Percentiles rank a stretch among this genome's conserved stretches.
Conservation (phyloP, 2,797 vertebrate genomes). For the Kryptolebias ocellatus region DNA sequence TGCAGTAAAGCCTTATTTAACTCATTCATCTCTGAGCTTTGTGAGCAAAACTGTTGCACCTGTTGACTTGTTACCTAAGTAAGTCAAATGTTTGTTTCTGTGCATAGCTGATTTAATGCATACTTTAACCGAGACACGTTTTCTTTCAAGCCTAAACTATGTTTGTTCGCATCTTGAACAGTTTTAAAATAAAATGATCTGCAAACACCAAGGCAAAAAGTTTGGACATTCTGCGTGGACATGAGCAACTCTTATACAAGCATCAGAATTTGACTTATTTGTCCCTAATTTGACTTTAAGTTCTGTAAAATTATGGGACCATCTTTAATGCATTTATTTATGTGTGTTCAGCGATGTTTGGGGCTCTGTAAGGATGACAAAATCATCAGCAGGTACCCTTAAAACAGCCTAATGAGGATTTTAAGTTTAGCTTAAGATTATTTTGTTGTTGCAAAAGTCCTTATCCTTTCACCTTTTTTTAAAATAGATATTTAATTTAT, state of each 20-base stretch:
- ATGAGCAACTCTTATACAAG: too few relatives aligned
- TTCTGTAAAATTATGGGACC: too few relatives aligned
- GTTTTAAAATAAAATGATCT: background rate
- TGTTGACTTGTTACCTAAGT: background rate
- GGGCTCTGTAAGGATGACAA: too few relatives aligned
- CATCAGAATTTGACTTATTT: too few relatives aligned
- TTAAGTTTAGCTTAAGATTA: background rate
- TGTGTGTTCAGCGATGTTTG: background rate
- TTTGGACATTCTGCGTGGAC: background rate
- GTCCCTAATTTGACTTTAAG: too few relatives aligned
- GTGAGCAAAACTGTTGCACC: background rate
- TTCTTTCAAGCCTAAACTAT: background rate
- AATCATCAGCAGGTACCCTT: background rate
- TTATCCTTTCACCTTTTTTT: background rate
- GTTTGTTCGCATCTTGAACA: background rate
- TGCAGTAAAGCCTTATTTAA: slow-evolving; percentile 10
- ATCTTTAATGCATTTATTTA: too few relatives aligned
- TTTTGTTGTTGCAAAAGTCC: background rate
- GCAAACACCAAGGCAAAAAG: background rate
- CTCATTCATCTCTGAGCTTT: slow-evolving; percentile 3
- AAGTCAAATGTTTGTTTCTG: background rate
- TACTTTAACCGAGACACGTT: background rate
- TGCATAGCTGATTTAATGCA: background rate
- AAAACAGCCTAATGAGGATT: background rate
- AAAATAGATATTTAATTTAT: background rate